Base-by-base conservation (phyloP, 2,888 invertebrate genomes). In the Seladonia tumulorum region DNA sequence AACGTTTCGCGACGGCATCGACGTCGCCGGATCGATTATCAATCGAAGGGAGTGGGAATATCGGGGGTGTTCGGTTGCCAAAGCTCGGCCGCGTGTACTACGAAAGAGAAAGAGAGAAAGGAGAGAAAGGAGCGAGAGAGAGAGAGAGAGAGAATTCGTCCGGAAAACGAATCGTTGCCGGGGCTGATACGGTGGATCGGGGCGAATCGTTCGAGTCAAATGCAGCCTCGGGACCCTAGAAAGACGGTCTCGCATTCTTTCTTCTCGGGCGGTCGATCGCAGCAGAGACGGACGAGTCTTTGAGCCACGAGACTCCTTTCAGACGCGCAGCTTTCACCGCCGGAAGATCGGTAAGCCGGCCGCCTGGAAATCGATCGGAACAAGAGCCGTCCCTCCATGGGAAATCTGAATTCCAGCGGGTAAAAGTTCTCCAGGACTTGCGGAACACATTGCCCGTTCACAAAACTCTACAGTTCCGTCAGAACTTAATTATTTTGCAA, bases 301-400 rank as follows among this genome's bases (percentile, higher is more conserved):
- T 83, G 82, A 79, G 35, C 45, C 68, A 70, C 16, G 77, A 18
- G 68, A 70, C 70, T 70, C n/a, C 82, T 81, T 83, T 83, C 60
- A 73, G 7, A 63, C 66, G 16, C 35, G 18, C 49, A 39, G 83
- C 77, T 63, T 74, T 74, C 29, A 18, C 60, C 47, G 57, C n/a
- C 53, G 14, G 35, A 63, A 82, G 74, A 84, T 84, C 78, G 49
- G 53, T 66, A 66, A 76, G 45, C 49, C 63, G 60, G 39, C 39
- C 39, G 22, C 5, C 70, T 39, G 70, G 12, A 39, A 42, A 70
- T 70, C 66, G 66, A 66, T 35, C 39, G 42, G 12, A 39, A 42
- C 10, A 14, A 70, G 39, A 16, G 2, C 16, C 14, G 16, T 16
- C 7, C 16, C 16, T 16, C 7, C 63, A 57, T 12, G 57, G n/a